These are phyloP conservation scores for Galeopterus variegatus DNA, from an alignment of 2,113 vertebrate species.

Conservation along the genomic window DNA sequence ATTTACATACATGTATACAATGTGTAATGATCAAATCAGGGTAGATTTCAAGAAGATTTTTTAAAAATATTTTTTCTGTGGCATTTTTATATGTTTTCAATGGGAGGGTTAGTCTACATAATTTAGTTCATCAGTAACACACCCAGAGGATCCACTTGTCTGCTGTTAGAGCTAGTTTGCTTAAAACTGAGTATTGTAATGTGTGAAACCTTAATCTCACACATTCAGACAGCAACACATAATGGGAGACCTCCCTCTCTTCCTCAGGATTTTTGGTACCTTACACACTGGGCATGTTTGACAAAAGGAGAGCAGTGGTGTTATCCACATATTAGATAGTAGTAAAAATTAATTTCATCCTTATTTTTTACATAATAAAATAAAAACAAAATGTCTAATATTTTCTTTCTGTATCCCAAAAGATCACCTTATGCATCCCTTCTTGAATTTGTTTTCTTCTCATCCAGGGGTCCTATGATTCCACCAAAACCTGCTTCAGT, in stretches of 20 bases:
- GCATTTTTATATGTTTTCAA: constrained; percentile 2
- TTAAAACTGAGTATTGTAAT: not conserved
- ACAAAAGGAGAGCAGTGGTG: not conserved
- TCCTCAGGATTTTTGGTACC: not conserved
- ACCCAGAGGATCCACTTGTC: not conserved
- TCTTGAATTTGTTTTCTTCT: not conserved
- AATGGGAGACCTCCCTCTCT: not conserved
- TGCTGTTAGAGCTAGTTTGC: not conserved
- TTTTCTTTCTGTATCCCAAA: not conserved
- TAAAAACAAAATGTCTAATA: constrained; percentile 25
- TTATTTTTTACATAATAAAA: not conserved
- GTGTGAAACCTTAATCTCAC: not conserved
- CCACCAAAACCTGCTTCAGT: not conserved
- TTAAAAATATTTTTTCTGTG: not conserved
- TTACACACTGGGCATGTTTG: not conserved
- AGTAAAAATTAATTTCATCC: not conserved
- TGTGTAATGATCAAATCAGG: too few relatives aligned
- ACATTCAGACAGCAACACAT: not conserved
- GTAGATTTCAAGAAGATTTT: not conserved
- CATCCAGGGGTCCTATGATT: not conserved
- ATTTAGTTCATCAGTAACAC: not conserved
- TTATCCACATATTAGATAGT: not conserved
- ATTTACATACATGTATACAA: too few relatives aligned
- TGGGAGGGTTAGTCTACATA: not conserved
- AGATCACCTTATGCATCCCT: not conserved